Conservation (phyloP, 1,140 invertebrate species). For the Drosophila parabipectinata region DNA sequence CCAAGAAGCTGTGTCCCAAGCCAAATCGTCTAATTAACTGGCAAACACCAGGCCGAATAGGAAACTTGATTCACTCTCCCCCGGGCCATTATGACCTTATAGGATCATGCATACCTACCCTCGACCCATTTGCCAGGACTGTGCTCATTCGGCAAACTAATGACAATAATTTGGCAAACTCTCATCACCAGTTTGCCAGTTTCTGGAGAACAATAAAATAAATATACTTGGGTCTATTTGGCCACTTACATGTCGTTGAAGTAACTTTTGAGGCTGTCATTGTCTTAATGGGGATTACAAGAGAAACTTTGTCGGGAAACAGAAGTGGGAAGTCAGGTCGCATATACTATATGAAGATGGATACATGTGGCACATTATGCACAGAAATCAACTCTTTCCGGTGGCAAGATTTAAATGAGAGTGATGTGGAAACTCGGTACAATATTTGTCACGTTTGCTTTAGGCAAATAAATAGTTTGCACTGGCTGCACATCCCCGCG, state of each 20-base stretch:
- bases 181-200: conserved; percentile 54
- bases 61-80: conserved; percentile 15
- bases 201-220: conserved; percentile 73
- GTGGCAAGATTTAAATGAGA: conserved; percentile 33
- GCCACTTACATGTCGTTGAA: conserved; percentile 68
- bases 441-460: conserved; percentile 75
- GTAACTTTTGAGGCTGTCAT: conserved; percentile 68
- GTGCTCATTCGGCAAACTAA: conserved; percentile 63
- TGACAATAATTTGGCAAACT: conserved; percentile 80
- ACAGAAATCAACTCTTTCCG: conserved; percentile 60
- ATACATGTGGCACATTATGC: conserved; percentile 45
- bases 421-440: conserved; percentile 48
- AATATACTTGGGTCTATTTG: conserved; percentile 69
- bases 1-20: conserved; percentile 7
- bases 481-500: conserved; percentile 37
- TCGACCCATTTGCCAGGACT: background rate
- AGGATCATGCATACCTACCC: conserved; percentile 28
- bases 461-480: conserved; percentile 64
- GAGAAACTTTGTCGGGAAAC: conserved; percentile 30
- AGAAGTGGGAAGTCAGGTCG: conserved; percentile 8
- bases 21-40: conserved; percentile 75
- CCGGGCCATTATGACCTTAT: conserved; percentile 41
- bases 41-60: conserved; percentile 38
- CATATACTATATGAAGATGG: conserved; percentile 21
- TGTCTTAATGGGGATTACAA: conserved; percentile 59